Evolutionary conservation across 2,113 vertebrate genomes (phyloP).

Genomic region (Trematocara variabile): DNA sequence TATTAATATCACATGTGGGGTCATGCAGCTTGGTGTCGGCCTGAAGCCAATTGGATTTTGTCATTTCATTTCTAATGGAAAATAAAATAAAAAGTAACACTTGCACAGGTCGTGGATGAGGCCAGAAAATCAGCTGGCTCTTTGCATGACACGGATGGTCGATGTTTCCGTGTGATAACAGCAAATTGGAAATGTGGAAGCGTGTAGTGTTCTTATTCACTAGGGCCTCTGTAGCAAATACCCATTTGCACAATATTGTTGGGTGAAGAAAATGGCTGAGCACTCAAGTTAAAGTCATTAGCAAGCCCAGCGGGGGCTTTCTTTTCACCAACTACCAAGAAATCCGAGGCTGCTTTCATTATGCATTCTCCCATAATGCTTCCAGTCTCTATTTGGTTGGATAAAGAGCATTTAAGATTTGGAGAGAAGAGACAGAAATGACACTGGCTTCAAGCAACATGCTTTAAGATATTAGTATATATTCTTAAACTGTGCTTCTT

Average conservation of each 20-base stretch:
- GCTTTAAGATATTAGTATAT: background rate
- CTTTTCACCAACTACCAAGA: constrained; percentile 48
- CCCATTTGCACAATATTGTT: constrained; percentile 63
- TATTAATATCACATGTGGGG: constrained; percentile 18
- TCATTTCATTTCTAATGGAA: background rate
- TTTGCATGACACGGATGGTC: background rate
- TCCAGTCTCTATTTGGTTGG: constrained; percentile 41
- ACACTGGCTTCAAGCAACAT: constrained; percentile 11
- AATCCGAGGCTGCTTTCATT: constrained; percentile 49
- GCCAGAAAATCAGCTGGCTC: background rate
- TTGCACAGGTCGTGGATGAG: background rate
- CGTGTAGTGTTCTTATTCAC: constrained; percentile 22
- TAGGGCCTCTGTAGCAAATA: background rate
- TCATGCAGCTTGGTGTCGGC: background rate
- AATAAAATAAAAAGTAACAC: background rate
- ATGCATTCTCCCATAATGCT: constrained; percentile 37
- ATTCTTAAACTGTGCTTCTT: background rate
- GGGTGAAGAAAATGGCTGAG: constrained; percentile 39
- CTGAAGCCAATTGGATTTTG: background rate
- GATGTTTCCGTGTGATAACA: constrained; percentile 24
- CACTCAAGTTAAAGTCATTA: constrained; percentile 66
- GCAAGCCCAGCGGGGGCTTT: constrained; percentile 51
- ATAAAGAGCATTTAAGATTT: constrained; percentile 51
- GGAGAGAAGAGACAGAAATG: background rate
- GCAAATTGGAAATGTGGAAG: constrained; percentile 14